Base-by-base conservation (phyloP, 2,113 vertebrate species). In the Bubo blakistoni region DNA sequence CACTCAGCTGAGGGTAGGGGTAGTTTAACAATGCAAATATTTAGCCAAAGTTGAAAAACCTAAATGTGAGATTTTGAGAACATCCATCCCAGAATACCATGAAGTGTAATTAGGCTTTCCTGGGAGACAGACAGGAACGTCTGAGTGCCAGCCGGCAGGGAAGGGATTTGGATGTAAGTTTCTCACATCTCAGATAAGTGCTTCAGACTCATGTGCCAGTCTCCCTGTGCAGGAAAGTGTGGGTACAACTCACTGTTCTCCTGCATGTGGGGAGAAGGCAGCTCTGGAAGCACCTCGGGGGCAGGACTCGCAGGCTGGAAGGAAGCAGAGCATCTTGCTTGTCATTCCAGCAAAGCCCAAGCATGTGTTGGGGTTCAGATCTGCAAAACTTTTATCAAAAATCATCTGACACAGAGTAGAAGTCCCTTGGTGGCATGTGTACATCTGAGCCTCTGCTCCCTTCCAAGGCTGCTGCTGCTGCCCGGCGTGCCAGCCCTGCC, bases 291-390 rank as follows among this genome's bases (percentile, higher is more conserved):
- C 0, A 0, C 15, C 18, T n/a, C 1, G 0, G 38, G 51, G 66
- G 13, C 40, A 69, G 24, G 59, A 66, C 3, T 22, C 1, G 0
- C 13, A 74, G 55, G 36, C n/a, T 87, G 57, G 47, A 71, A 81
- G 55, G 26, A 90, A n/a, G 58, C 17, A 61, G 57, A 80, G 16
- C 30, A 69, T 46, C 36, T 79, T 3, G 0, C 21, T 40, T 87
- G 13, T 26, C 57, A 65, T 14, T 14, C 49, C n/a, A 55, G 32
- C 0, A 1, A 85, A 65, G 16, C 16, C 11, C 3, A 24, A 87
- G 47, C 17, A 30, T 6, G 26, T 4, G 0, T 0, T 71, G 16
- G 8, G 5, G 47, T 32, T 51, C 1, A 0, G 59, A 47, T 27
- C n/a, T 69, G 26, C 34, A 57, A 78, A 73, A 58, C 11, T 3